Evolutionary conservation across 2,797 vertebrate species (phyloP).

Genomic region (Columba guinea): DNA sequence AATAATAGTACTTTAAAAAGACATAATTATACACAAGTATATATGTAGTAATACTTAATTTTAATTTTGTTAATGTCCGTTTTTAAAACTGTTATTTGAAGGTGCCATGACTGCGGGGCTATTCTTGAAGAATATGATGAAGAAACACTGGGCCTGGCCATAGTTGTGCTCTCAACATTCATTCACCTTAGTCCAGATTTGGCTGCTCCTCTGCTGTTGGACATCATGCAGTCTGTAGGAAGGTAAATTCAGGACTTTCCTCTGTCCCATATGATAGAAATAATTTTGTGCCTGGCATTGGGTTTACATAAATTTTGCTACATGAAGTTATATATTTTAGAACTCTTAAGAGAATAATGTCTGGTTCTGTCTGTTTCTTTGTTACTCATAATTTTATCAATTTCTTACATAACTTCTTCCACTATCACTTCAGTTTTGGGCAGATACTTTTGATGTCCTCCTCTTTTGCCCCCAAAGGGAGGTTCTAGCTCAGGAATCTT

Average conservation of each 20-base stretch:
- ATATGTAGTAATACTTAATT: background rate
- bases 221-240: constrained; percentile 99
- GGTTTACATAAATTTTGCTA: background rate
- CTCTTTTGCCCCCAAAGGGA: background rate
- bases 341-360: background rate
- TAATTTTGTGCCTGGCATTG: background rate
- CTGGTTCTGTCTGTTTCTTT: background rate
- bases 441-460: background rate
- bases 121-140: constrained; percentile 98
- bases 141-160: constrained; percentile 93
- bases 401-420: background rate
- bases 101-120: constrained; percentile 97
- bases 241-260: constrained; percentile 78
- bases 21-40: background rate
- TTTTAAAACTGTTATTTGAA: constrained; percentile 65
- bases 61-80: background rate
- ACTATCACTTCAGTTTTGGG: background rate
- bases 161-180: constrained; percentile 96
- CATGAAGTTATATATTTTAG: background rate
- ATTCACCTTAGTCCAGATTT: constrained; percentile 96
- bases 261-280: background rate
- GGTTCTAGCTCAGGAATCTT: background rate
- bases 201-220: constrained; percentile 94
- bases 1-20: background rate
- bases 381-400: background rate